Conservation (phyloP, 2,888 invertebrate species). For the Drosophila meridionalis region DNA sequence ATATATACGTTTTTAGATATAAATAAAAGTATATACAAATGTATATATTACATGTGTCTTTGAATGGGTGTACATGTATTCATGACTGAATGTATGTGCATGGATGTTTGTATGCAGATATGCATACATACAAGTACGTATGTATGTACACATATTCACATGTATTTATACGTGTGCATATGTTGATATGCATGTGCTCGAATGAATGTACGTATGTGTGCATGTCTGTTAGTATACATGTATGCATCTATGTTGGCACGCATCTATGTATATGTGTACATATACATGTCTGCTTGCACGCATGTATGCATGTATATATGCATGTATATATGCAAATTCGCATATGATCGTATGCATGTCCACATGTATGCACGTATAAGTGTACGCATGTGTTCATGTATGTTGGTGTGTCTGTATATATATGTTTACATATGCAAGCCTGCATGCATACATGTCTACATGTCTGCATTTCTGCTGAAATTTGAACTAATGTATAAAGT, state of each 20-base stretch:
- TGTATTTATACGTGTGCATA: background rate
- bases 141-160: background rate
- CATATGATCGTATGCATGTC: too few species aligned
- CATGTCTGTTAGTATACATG: background rate
- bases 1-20: too few species aligned
- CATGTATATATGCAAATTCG: background rate
- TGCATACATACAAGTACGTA: background rate
- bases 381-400: background rate
- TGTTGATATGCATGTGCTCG: background rate
- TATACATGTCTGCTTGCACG: background rate
- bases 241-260: background rate
- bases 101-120: background rate
- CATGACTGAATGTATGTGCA: background rate
- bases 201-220: background rate
- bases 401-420: background rate
- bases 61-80: background rate
- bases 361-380: background rate
- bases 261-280: background rate
- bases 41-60: background rate
- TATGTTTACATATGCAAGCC: too few species aligned
- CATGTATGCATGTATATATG: background rate
- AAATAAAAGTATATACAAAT: too few species aligned
- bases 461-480: background rate
- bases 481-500: background rate
- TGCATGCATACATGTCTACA: background rate